Base-by-base conservation (phyloP, 2,113 vertebrate genomes). In the Plecturocebus donacophilus region DNA sequence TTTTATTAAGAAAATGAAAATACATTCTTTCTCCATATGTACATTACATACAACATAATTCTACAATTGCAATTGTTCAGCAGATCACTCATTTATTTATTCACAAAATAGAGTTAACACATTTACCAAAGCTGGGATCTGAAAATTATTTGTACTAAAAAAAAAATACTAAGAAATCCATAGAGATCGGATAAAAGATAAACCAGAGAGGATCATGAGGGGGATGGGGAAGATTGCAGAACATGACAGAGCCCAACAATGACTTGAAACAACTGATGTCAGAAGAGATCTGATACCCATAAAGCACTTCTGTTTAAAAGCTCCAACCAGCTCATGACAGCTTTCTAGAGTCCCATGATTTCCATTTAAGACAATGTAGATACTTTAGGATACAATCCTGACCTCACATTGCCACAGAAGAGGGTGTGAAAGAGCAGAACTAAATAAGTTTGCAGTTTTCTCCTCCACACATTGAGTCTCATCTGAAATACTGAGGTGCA, bases 11-110 rank as follows among this genome's bases (percentile, higher is more conserved):
- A 99, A 99, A 98, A 98, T 99, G 99, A 99, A 99, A 99, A 99
- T 99, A 99, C 99, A 99, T 99, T 99, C 99, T 99, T 99, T 99
- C 99, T 99, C 99, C 98, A 98, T 99, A 99, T 99, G 98, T 99
- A 99, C 99, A 99, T 99, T 99, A 99, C 99, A 99, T 99, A 99
- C 99, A 99, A 99, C 98, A 83, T 98, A 99, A 99, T 99, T 99
- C 99, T 99, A 99, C 98, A 99, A 97, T 95, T 98, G 98, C 86
- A 96, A 92, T 85, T 98, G 98, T 97, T 99, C 93, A 97, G 98
- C 19, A 0, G 93, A 70, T 98, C 97, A 99, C 98, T 99, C 99
- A 98, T 99, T 99, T 98, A 95, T 98, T 98, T 98, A 98, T 98
- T 98, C 99, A 99, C 98, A 99, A 98, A 99, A 98, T 97, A 98